Evolutionary conservation across 2,888 invertebrate species (phyloP).

Genomic region (Parascotia fuliginaria): DNA sequence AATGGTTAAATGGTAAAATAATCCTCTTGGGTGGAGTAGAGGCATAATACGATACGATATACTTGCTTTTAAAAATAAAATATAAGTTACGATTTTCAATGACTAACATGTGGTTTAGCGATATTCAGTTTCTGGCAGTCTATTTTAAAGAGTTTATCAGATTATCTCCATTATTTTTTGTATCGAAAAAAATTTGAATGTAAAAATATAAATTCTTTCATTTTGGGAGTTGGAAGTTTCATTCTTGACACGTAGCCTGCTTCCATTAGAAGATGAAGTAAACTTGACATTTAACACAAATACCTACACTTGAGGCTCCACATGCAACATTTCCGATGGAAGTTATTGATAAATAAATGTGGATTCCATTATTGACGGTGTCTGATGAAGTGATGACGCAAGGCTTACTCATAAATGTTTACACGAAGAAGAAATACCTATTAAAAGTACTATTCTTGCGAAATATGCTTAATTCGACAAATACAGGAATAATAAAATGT

Average conservation of each 20-base stretch:
- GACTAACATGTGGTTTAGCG: too few relatives aligned
- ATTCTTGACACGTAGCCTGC: conserved; percentile 14
- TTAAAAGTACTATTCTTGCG: too few relatives aligned
- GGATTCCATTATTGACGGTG: conserved; percentile 46
- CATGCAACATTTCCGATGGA: conserved; percentile 57
- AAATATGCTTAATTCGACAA: too few relatives aligned
- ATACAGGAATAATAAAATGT: too few relatives aligned
- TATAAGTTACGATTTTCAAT: too few relatives aligned
- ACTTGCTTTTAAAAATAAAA: too few relatives aligned
- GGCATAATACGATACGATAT: too few relatives aligned
- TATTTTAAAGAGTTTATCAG: too few relatives aligned
- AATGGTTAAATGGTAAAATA: conserved; percentile 54
- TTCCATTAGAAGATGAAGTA: conserved; percentile 39
- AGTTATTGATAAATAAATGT: conserved; percentile 62
- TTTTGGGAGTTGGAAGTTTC: background rate
- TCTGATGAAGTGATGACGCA: conserved; percentile 21
- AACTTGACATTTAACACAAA: conserved; percentile 58
- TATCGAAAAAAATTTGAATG: too few relatives aligned
- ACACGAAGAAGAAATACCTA: background rate
- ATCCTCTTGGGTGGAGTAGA: conserved; percentile 14
- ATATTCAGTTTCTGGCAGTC: too few relatives aligned
- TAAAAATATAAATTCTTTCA: too few relatives aligned
- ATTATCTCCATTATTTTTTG: too few relatives aligned
- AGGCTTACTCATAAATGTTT: conserved; percentile 6
- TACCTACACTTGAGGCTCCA: conserved; percentile 54